Evolutionary conservation across 2,888 invertebrate genomes (phyloP).

Genomic region (Hyposoter dolosus): DNA sequence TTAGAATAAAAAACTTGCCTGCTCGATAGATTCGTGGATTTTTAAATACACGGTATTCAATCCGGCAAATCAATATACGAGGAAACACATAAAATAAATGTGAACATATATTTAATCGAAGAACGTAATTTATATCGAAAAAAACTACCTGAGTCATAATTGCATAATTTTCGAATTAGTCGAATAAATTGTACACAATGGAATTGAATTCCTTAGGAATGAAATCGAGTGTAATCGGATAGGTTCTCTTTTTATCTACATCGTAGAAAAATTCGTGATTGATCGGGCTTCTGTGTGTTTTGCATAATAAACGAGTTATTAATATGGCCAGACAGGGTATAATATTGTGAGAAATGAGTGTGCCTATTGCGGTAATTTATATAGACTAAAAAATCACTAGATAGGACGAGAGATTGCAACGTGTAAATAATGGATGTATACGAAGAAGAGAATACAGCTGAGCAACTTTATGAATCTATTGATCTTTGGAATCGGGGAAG

Average conservation of each 20-base stretch:
- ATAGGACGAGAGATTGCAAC: constrained; percentile 48
- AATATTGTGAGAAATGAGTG: constrained; percentile 53
- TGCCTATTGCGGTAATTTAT: constrained; percentile 49
- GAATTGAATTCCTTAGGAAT: constrained; percentile 18
- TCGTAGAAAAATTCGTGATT: constrained; percentile 40
- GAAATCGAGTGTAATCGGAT: constrained; percentile 2
- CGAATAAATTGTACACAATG: constrained; percentile 25
- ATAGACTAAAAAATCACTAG: constrained; percentile 44
- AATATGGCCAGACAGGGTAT: constrained; percentile 12
- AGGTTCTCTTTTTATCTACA: not conserved
- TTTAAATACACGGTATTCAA: not conserved
- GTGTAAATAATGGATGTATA: constrained; percentile 32
- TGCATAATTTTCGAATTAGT: constrained; percentile 22
- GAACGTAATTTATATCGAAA: not conserved
- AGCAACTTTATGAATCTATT: constrained; percentile 62
- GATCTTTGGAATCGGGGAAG: constrained; percentile 53
- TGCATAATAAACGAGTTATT: constrained; percentile 32
- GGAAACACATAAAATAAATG: not conserved
- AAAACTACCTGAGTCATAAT: not conserved
- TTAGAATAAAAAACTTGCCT: not conserved
- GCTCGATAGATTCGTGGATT: not conserved
- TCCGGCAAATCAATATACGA: not conserved
- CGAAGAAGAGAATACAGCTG: constrained; percentile 12
- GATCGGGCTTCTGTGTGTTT: constrained; percentile 39
- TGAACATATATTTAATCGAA: not conserved